Conservation (phyloP, 2,888 invertebrate genomes). For the Lepidochitona cinerea region DNA sequence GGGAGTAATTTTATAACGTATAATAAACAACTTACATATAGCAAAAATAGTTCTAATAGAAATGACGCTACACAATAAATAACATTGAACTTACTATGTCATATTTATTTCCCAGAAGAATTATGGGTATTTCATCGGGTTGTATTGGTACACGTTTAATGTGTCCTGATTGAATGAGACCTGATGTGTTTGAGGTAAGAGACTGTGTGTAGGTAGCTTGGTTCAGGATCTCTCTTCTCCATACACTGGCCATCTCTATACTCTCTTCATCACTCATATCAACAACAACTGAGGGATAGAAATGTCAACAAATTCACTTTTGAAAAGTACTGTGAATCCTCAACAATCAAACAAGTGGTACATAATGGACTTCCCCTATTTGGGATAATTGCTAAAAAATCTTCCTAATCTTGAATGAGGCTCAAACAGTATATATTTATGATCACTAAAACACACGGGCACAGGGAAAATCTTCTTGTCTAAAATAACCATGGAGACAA, state of each 20-base stretch:
- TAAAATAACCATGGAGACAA: too few relatives aligned
- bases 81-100: constrained; percentile 49
- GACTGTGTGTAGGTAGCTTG: constrained; percentile 40
- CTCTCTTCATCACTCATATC: constrained; percentile 52
- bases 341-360: too few relatives aligned
- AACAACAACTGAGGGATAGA: constrained; percentile 62
- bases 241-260: constrained; percentile 57
- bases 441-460: too few relatives aligned
- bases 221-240: constrained; percentile 57
- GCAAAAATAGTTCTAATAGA: not conserved
- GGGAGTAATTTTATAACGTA: too few relatives aligned
- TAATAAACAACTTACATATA: not conserved
- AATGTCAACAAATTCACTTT: too few relatives aligned
- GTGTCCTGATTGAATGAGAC: constrained; percentile 26
- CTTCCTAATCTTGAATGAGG: too few relatives aligned
- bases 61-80: not conserved
- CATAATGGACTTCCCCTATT: too few relatives aligned
- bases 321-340: too few relatives aligned
- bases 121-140: constrained; percentile 50
- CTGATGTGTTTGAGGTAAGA: constrained; percentile 25
- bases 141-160: constrained; percentile 37
- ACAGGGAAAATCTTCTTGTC: too few relatives aligned
- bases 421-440: too few relatives aligned
- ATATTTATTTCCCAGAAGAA: constrained; percentile 62
- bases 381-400: too few relatives aligned